phyloP scores from a whole-genome alignment of 1,140 invertebrate species.

The Drosophila simulans region DNA sequence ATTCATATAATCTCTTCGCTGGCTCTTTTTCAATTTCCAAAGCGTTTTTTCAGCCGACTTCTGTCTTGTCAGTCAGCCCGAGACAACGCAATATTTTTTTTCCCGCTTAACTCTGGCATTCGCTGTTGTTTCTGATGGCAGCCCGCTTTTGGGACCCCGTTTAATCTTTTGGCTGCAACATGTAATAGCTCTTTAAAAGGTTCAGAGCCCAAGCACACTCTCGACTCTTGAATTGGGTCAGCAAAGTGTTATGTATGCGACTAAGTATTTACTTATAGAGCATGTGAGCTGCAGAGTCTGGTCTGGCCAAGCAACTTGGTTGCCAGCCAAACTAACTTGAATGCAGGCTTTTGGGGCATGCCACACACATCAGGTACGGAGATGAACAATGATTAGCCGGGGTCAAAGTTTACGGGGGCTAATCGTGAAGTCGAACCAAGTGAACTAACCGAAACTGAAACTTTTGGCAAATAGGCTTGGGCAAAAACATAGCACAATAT shows the following conservation, averaged over 20 bases:
- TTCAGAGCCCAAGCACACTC: conserved; percentile 65
- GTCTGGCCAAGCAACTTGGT: neutral
- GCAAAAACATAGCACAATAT: conserved; percentile 32
- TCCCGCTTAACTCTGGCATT: conserved; percentile 27
- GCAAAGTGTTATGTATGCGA: conserved; percentile 75
- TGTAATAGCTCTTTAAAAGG: conserved; percentile 83
- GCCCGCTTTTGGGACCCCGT: conserved; percentile 30
- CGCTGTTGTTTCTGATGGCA: conserved; percentile 18
- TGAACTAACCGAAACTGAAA: conserved; percentile 12
- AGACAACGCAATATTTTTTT: conserved; percentile 66
- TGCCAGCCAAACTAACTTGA: conserved; percentile 6
- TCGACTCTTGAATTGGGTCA: conserved; percentile 74
- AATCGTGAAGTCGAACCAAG: conserved; percentile 60
- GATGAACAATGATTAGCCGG: conserved; percentile 71
- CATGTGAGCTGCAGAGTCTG: conserved; percentile 62
- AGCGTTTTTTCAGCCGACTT: conserved; percentile 23
- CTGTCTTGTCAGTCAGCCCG: conserved; percentile 51
- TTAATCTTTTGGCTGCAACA: conserved; percentile 67
- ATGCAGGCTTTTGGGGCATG: conserved; percentile 30
- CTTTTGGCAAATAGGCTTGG: conserved; percentile 18
- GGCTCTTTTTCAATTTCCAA: conserved; percentile 35
- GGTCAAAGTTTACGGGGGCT: conserved; percentile 77
- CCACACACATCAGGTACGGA: conserved; percentile 66
- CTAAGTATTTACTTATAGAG: conserved; percentile 63
- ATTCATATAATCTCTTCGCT: conserved; percentile 20